These are phyloP conservation scores for Nephila pilipes DNA, from an alignment of 1,140 invertebrate genomes.

Conservation along the genomic window DNA sequence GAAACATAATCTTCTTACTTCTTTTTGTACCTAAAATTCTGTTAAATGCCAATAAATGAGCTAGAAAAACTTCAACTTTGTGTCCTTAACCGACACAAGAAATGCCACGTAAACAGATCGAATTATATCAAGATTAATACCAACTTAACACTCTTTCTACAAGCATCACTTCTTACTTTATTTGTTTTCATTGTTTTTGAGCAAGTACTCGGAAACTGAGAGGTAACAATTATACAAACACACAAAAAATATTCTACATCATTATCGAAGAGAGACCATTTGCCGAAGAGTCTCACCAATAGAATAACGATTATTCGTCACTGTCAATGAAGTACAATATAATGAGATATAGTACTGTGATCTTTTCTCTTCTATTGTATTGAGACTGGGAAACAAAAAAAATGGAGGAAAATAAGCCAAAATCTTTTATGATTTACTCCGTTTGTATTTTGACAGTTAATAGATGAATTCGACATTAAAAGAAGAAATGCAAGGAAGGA, in stretches of 20 bases:
- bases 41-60: no score
- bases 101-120: no score
- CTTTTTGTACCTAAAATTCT: no score
- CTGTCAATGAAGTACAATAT: constrained; percentile 43
- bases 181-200: not conserved
- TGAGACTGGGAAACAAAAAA: not conserved
- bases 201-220: not conserved
- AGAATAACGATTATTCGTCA: constrained; percentile 51
- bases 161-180: not conserved
- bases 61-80: no score
- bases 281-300: constrained; percentile 51
- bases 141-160: not conserved
- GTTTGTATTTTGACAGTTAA: not conserved
- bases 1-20: no score
- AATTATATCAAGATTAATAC: no score
- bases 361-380: not conserved
- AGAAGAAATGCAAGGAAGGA: not conserved
- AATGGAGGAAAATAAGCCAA: not conserved
- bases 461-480: not conserved
- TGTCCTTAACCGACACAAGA: no score
- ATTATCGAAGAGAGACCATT: constrained; percentile 30
- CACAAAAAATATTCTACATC: not conserved
- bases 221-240: not conserved
- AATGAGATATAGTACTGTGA: constrained; percentile 6
- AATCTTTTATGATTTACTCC: not conserved